A percentile compares a stretch with the other conserved stretches of the same genome.
Evolutionary conservation across 35 echinoderm and acorn worm genomes (phyloP).

Genomic region (Amphiura filiformis): DNA sequence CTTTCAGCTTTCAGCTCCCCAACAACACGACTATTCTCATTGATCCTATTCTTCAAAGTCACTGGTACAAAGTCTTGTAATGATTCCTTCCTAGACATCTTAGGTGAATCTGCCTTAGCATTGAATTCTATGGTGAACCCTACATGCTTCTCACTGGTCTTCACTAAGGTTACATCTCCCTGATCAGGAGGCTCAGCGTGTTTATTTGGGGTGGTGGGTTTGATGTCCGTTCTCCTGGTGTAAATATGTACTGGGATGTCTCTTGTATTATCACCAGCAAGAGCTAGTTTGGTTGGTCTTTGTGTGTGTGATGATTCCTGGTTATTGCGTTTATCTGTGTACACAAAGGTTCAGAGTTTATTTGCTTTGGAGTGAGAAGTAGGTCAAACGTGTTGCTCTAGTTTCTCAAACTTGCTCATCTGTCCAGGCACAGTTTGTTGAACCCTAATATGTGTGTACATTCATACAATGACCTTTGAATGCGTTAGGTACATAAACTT

Average conservation of each 20-base stretch:
- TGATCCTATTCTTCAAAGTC: constrained; percentile 67
- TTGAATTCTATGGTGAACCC: constrained; percentile 88
- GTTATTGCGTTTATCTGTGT: not conserved
- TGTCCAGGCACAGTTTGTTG: no score
- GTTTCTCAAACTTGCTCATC: no score
- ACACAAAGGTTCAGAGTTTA: no score
- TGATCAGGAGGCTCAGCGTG: constrained; percentile 13
- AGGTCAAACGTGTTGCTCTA: not conserved
- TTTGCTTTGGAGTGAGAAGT: not conserved
- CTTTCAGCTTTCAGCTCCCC: constrained; percentile 68
- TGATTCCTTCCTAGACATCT: constrained; percentile 55
- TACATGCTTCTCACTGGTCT: constrained; percentile 60
- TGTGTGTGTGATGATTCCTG: not conserved
- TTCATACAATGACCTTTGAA: no score
- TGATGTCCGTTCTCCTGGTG: constrained; percentile 36
- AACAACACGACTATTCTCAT: constrained; percentile 63
- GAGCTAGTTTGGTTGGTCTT: constrained; percentile 30
- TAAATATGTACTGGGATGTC: constrained; percentile 75
- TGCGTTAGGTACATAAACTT: no score
- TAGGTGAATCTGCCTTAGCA: constrained; percentile 42
- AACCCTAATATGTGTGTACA: no score
- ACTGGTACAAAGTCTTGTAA: constrained; percentile 70
- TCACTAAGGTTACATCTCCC: constrained; percentile 65
- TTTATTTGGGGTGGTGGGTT: constrained; percentile 36
- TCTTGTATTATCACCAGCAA: not conserved